Evolutionary conservation across 2,888 invertebrate species (phyloP), one percentile per base, ranked within the genome.

Genomic region (Hirtodrosophila duncani): DNA sequence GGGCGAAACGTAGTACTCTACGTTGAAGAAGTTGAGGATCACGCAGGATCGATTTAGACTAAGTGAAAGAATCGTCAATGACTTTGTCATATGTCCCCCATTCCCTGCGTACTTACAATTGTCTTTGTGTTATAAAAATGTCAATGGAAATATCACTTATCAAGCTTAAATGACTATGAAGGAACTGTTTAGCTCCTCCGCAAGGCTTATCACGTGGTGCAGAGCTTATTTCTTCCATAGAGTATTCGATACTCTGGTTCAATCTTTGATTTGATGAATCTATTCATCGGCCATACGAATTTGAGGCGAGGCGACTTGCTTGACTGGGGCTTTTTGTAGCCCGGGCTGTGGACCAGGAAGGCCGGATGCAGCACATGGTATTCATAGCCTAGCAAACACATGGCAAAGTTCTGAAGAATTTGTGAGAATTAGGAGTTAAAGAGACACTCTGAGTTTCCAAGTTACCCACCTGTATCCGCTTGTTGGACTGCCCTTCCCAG

Each of bases 281-380:
- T 48, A 18, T 67, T 81, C 74, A 92, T 90, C 30, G 89, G 86
- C 62, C 90, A 91, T 3, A 74, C 82, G 9, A 50, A 77, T 16
- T 51, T 56, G 1, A 48, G 14, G 46, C 94, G 94, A 77, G 92
- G 91, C 45, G 92, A 92, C 80, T 94, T 92, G 2, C 1, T 11
- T 0, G 7, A 3, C 0, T 18, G 20, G 2, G 8, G 0, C 3
- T 90, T 88, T 84, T 96, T 96, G 65, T 96, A 95, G 9, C 96
- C 96, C 0, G 96, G 96, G 67, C 93, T 92, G 86, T 96, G 96
- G 16, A 93, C 93, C 33, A 96, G 88, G 86, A 96, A 97, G 1
- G 94, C 95, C 78, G 95, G 95, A 88, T 96, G 93, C 77, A 96
- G 87, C 48, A 96, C 93, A 87, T 94, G 91, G 84, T 96, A 96